Evolutionary conservation across 1,140 invertebrate species (phyloP), one percentile per base, ranked within the genome.

Genomic region (Lepidurus packardi): DNA sequence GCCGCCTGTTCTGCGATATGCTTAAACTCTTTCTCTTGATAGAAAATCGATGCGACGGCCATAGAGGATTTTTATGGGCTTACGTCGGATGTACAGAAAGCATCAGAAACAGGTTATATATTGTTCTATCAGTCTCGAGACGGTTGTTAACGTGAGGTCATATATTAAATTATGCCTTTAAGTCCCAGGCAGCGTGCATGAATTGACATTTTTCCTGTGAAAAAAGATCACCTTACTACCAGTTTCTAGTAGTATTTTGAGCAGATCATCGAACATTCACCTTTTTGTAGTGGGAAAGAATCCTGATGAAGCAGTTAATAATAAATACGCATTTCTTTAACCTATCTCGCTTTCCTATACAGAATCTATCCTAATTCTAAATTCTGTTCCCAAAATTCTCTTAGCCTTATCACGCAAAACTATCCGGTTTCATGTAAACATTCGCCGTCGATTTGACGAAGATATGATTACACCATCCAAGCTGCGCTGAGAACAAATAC

Each of bases 21-120:
- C 21, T 80, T 80, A 11, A 25, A 25, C 43, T 79, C 21, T 73
- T 81, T 82, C 84, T 82, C 83, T 80, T 90, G 90, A 21, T 86
- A 98, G 95, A 99, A 98, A 93, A 98, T 99, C 82, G 97, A 99
- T 84, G 94, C 96, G 34, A 96, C 96, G 78, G 92, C 96, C 79
- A 98, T 99, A 86, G 98, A 99, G 89, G 98, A 99, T 85, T 99
- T 99, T 87, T 99, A 98, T 87, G 98, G 98, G 82, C 90, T 99
- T 81, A 98, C 97, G 24, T 97, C 96, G 78, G 97, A 98, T 85
- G 93, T 97, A 83, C 97, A 98, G 84, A 99, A 99, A 87, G 98
- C 96, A 82, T 97, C 96, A 42, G 98, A 99, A 88, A 98, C 98
- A 80, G 98, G 97, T 81, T 99, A 99, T 86, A 99, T 99, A 85